Base-by-base conservation (phyloP, 2,888 invertebrate species). In the Eupithecia abbreviata region DNA sequence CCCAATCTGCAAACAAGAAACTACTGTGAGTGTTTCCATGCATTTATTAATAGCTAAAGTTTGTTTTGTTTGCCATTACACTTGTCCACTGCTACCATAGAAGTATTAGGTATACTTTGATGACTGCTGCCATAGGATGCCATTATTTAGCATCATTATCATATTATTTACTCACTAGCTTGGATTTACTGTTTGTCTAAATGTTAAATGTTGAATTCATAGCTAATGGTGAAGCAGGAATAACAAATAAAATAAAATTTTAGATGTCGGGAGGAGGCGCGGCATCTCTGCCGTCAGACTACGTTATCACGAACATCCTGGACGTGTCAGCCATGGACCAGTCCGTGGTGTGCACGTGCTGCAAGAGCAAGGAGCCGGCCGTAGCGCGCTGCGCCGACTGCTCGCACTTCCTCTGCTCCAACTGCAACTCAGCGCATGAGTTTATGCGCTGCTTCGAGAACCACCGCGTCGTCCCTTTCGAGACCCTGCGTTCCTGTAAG, bases 371-470 rank as follows among this genome's bases (percentile, higher is more conserved):
- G 94, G 98, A 99, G 93, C 97, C 97, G 85, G 99, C 99, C 18
- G 97, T 98, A 72, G 98, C 99, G 13, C 96, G 98, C 79, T 99
- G 99, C 94, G 97, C 97, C 85, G 98, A 99, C 90, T 99, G 99
- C 93, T 98, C 98, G 87, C 98, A 98, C 92, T 98, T 98, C 90
- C 95, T 99, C 72, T 99, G 99, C 93, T 97, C 97, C 80, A 98
- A 98, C 89, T 99, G 99, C 95, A 98, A 98, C 87, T 98, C 98
- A 65, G 99, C 99, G 77, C 99, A 99, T 92, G 98, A 98, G 91
- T 98, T 98, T 89, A 99, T 99, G 99, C 96, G 98, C 83, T 98
- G 99, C 94, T 99, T 99, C 90, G 99, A 99, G 92, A 98, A 98
- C 86, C 99, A 99, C 91, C 96, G 97, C 91, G 98, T 98, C 62